phyloP scores from a whole-genome alignment of 2,797 vertebrate genomes.

The Crypturellus tataupa region DNA sequence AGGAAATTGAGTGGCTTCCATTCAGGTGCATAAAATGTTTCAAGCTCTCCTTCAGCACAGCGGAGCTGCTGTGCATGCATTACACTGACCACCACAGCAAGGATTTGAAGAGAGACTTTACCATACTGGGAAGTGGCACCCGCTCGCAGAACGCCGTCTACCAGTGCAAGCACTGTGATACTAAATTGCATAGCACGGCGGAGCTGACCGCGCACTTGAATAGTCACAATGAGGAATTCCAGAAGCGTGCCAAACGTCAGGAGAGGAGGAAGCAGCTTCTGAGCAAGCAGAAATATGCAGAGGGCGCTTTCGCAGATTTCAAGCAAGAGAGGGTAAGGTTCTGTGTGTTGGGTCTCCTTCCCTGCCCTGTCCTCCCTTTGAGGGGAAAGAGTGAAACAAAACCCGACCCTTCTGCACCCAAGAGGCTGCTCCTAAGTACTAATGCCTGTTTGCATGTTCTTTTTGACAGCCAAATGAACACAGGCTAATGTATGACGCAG shows the following conservation, averaged over 20 bases:
- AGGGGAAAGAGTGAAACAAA: neutral
- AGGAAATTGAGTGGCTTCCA: constrained; percentile 90
- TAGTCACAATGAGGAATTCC: constrained; percentile 95
- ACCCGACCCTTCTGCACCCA: neutral
- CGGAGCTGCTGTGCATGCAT: constrained; percentile 94
- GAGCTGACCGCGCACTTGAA: constrained; percentile 91
- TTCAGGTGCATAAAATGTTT: constrained; percentile 97
- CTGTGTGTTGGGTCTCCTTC: constrained; percentile 66
- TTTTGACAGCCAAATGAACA: constrained; percentile 75
- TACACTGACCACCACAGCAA: constrained; percentile 95
- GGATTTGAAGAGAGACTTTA: constrained; percentile 95
- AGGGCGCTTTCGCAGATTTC: constrained; percentile 84
- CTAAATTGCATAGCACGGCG: constrained; percentile 88
- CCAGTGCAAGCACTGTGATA: constrained; percentile 96
- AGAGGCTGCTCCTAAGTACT: constrained; percentile 75
- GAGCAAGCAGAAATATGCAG: constrained; percentile 90
- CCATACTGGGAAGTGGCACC: constrained; percentile 84
- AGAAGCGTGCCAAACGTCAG: constrained; percentile 93
- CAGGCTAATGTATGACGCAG: constrained; percentile 76
- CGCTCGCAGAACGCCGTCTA: constrained; percentile 88
- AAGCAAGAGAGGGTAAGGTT: constrained; percentile 93
- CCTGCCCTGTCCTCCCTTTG: neutral
- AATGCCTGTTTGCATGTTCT: constrained; percentile 77
- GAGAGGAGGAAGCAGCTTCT: constrained; percentile 93
- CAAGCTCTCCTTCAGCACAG: constrained; percentile 92